phyloP scores from a whole-genome alignment of 1,140 invertebrate species.

The Cecropterus lyciades region DNA sequence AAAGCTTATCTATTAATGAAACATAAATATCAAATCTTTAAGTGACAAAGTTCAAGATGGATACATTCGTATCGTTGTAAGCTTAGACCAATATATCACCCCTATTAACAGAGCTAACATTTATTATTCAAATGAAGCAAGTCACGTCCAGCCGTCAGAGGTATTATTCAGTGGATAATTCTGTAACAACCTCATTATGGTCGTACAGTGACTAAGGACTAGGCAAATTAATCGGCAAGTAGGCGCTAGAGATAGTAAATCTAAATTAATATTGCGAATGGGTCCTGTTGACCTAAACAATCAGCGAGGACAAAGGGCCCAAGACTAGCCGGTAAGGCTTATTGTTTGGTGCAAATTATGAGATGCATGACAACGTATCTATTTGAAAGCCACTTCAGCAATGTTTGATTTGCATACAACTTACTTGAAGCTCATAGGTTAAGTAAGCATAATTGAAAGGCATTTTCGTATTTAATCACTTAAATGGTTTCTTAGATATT shows the following conservation, averaged over 20 bases:
- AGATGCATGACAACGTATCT: constrained; percentile 26
- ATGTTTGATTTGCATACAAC: constrained; percentile 20
- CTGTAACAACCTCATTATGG: constrained; percentile 36
- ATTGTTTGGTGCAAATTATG: constrained; percentile 30
- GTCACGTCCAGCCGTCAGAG: constrained; percentile 33
- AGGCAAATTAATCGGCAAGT: constrained; percentile 37
- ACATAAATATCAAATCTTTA: background rate
- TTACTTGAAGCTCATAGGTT: constrained; percentile 4
- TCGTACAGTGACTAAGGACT: constrained; percentile 34
- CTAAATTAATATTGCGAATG: constrained; percentile 35
- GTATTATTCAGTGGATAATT: constrained; percentile 38
- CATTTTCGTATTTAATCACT: too few species aligned
- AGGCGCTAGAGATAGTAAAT: constrained; percentile 37
- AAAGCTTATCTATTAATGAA: too few species aligned
- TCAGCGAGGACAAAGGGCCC: constrained; percentile 25
- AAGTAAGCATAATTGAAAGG: too few species aligned
- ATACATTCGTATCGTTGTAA: constrained; percentile 16
- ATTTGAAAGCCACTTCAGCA: constrained; percentile 14
- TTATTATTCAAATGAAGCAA: constrained; percentile 35
- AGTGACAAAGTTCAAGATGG: constrained; percentile 6
- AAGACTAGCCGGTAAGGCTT: constrained; percentile 9
- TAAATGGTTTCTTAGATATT: too few species aligned
- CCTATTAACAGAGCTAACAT: constrained; percentile 36
- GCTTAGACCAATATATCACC: constrained; percentile 27
- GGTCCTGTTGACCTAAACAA: constrained; percentile 34